Evolutionary conservation across 2,888 invertebrate species (phyloP).

Genomic region (Kuschelorhynchus macadamiae): DNA sequence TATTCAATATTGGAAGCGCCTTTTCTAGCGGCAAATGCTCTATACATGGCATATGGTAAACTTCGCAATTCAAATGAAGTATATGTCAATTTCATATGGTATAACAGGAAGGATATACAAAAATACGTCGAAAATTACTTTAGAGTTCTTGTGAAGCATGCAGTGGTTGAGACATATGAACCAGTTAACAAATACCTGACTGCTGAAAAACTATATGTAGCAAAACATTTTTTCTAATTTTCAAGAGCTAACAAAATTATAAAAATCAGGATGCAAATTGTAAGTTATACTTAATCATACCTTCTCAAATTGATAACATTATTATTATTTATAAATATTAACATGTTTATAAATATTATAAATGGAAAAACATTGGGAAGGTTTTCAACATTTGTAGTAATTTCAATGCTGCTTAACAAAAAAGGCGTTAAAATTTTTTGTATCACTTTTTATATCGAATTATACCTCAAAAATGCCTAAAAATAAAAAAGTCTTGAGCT

Average conservation of each 20-base stretch:
- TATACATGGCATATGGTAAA: slow-evolving; percentile 12
- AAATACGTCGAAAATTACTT: slow-evolving; percentile 6
- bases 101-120: slow-evolving; percentile 7
- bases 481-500: too few relatives aligned
- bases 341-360: too few relatives aligned
- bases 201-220: slow-evolving; percentile 13
- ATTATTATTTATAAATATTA: too few relatives aligned
- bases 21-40: slow-evolving; percentile 18
- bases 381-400: neutral
- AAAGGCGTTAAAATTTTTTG: too few relatives aligned
- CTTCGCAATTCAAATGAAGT: neutral
- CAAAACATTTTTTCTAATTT: slow-evolving; percentile 18
- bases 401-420: too few relatives aligned
- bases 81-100: slow-evolving; percentile 11
- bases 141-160: neutral
- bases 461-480: too few relatives aligned
- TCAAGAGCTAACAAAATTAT: too few relatives aligned
- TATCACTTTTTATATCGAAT: too few relatives aligned
- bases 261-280: too few relatives aligned
- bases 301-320: too few relatives aligned
- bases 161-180: slow-evolving; percentile 11
- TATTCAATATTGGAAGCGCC: slow-evolving; percentile 8
- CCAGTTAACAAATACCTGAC: slow-evolving; percentile 24
- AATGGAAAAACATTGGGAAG: too few relatives aligned
- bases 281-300: too few relatives aligned